Base-by-base conservation (phyloP, 2,113 vertebrate species). In the Argyrosomus japonicus region DNA sequence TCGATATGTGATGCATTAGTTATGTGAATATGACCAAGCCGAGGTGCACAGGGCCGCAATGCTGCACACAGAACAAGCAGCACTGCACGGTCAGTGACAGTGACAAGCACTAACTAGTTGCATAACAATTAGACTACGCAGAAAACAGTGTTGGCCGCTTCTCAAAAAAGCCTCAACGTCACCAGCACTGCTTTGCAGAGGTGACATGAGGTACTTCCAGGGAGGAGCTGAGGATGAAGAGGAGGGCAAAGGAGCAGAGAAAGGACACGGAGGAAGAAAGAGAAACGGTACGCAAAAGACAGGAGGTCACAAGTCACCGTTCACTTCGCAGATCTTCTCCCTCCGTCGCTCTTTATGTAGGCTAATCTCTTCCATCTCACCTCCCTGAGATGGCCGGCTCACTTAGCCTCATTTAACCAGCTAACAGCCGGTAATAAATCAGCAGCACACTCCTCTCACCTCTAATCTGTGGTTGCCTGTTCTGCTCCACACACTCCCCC, bases 381-480 rank as follows among this genome's bases (percentile, higher is more conserved):
- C 83, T 89, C 85, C 74, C 75, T 36, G 67, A 72, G 68, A 77
- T 73, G 71, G 82, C 79, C 82, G 3, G 54, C 82, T 87, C 87
- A 91, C 86, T 92, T 90, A 84, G 87, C 90, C 88, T 92, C 85
- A 84, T 93, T 93, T 93, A 90, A 87, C 86, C 90, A 91, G 82
- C 75, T 88, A 86, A 92, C 32, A 57, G 84, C 68, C 54, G 13
- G 84, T 77, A 79, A 92, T 93, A 90, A 91, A 92, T 93, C 90
- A 90, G 80, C 65, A n/a, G 40, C 81, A 88, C 84, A 65, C 88
- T 79, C 84, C 77, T 79, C 75, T 82, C 61, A 51, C 75, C 77
- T 85, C 84, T 87, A 79, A 86, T 87, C 88, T 81, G 70, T 78
- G 51, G 2, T 43, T 78, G 89, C 61, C 75, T 60, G 72, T 58